phyloP scores from a whole-genome alignment of 2,113 vertebrate species.

The Accipiter cooperii region DNA sequence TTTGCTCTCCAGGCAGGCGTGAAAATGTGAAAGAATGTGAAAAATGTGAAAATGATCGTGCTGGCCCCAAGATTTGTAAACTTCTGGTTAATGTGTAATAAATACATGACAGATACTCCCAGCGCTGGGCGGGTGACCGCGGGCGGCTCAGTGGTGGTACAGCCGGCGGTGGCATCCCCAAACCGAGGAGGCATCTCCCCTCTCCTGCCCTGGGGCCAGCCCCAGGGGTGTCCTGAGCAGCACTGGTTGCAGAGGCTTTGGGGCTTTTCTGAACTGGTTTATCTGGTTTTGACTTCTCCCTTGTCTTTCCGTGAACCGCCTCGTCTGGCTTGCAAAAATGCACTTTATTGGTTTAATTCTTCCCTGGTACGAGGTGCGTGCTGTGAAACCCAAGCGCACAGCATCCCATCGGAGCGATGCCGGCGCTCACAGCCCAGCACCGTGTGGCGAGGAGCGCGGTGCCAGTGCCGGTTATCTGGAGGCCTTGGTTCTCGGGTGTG shows the following conservation, averaged over 20 bases:
- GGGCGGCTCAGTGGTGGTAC: background rate
- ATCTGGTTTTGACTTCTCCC: background rate
- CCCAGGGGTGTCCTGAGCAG: background rate
- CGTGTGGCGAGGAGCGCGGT: fast-evolving
- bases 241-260: background rate
- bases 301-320: fast-evolving
- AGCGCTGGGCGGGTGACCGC: background rate
- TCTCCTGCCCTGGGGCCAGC: background rate
- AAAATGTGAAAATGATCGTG: constrained; percentile 44
- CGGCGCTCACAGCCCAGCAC: background rate
- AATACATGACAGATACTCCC: background rate
- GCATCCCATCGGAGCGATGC: fast-evolving
- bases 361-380: background rate
- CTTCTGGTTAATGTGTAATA: constrained; percentile 57
- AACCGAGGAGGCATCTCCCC: background rate
- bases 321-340: background rate
- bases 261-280: constrained; percentile 11
- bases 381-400: background rate
- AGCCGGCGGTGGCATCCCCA: background rate
- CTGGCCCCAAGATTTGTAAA: constrained; percentile 42
- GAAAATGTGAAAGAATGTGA: constrained; percentile 54
- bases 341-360: background rate
- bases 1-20: constrained; percentile 23
- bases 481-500: background rate
- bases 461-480: fast-evolving